Evolutionary conservation across 2,888 invertebrate genomes (phyloP).

Genomic region (Macrophya annulata): DNA sequence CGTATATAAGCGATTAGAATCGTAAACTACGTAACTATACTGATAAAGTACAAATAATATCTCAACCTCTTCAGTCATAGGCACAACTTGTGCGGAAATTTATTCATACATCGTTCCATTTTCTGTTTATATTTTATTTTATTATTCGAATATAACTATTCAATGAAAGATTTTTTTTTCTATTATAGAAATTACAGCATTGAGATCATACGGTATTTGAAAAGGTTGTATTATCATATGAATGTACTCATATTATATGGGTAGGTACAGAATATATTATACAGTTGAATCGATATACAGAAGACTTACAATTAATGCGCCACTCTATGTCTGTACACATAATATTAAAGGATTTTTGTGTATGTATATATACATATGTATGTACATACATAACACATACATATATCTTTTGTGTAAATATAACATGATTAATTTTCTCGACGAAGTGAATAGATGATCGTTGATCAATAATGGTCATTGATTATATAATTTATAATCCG

Average conservation of each 20-base stretch:
- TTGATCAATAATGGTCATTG: neutral
- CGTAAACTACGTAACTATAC: slow-evolving; percentile 1
- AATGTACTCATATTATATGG: neutral
- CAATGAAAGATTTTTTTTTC: neutral
- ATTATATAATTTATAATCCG: neutral
- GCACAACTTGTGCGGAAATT: neutral
- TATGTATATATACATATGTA: neutral
- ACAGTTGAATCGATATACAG: neutral
- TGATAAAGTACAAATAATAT: slow-evolving; percentile 1
- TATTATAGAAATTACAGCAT: neutral
- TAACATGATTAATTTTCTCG: neutral
- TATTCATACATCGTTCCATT: neutral
- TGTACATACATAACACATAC: too few species aligned
- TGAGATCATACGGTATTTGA: neutral
- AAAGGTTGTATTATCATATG: neutral
- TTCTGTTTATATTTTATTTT: neutral
- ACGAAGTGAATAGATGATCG: neutral
- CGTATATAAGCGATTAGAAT: slow-evolving; percentile 8
- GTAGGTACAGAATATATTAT: too few species aligned
- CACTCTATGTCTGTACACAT: neutral
- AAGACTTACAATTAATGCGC: slow-evolving; percentile 19
- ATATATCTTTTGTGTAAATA: neutral
- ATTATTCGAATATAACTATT: neutral
- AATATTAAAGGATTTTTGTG: neutral
- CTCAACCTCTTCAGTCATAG: neutral